These are phyloP conservation scores for Pheosia gnoma DNA, from an alignment of 2,888 invertebrate genomes.

Conservation along the genomic window DNA sequence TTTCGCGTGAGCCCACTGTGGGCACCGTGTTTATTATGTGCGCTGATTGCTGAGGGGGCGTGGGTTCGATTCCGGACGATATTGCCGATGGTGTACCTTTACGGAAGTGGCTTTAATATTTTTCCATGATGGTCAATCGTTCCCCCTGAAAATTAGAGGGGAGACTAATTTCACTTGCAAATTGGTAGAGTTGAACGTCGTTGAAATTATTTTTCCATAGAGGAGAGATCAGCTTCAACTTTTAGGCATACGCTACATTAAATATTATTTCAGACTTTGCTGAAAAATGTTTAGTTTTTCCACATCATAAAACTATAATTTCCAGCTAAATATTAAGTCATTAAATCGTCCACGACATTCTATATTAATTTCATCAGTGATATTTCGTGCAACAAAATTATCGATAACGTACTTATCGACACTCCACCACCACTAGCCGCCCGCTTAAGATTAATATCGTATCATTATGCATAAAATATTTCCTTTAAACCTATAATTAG, in stretches of 20 bases:
- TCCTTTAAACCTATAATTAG: constrained; percentile 83
- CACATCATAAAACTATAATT: too few relatives aligned
- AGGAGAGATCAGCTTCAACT: too few relatives aligned
- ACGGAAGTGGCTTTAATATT: not conserved
- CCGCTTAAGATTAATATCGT: constrained; percentile 79
- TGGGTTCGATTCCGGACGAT: constrained; percentile 58
- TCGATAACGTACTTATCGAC: constrained; percentile 33
- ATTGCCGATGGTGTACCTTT: constrained; percentile 31
- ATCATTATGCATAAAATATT: constrained; percentile 84
- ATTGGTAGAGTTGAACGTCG: too few relatives aligned
- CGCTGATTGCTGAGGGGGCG: constrained; percentile 63
- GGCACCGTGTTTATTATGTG: constrained; percentile 67
- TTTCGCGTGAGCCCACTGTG: constrained; percentile 50
- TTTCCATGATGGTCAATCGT: not conserved
- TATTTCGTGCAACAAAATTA: not conserved
- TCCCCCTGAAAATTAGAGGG: too few relatives aligned
- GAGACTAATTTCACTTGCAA: too few relatives aligned
- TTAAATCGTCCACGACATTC: too few relatives aligned
- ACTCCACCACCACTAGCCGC: constrained; percentile 54
- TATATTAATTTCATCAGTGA: too few relatives aligned
- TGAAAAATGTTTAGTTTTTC: too few relatives aligned
- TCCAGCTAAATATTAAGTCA: too few relatives aligned
- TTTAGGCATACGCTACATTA: too few relatives aligned
- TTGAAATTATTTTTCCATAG: too few relatives aligned
- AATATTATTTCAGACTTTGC: too few relatives aligned